A percentile compares a stretch with the other conserved stretches of the same genome.
Evolutionary conservation across 1,140 invertebrate genomes (phyloP).

Genomic region (Drosophila erecta): DNA sequence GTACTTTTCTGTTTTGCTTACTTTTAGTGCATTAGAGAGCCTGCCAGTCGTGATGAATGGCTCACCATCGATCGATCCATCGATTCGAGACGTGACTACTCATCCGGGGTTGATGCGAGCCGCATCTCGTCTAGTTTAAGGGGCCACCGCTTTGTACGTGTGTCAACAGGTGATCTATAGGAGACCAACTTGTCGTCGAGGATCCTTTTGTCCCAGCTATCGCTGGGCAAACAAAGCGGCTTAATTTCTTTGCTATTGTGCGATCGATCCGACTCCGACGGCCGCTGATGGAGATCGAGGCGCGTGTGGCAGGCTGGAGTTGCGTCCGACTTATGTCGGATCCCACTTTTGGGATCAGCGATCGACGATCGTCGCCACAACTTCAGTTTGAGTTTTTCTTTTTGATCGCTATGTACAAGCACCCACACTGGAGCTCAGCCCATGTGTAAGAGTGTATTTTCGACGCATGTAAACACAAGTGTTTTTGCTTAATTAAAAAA

Average conservation of each 20-base stretch:
- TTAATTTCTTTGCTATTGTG: conserved; percentile 76
- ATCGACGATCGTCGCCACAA: conserved; percentile 65
- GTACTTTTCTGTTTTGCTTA: conserved; percentile 6
- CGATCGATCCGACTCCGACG: conserved; percentile 20
- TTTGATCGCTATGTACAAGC: conserved; percentile 55
- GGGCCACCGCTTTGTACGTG: conserved; percentile 57
- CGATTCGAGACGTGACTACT: conserved; percentile 56
- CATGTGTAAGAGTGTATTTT: conserved; percentile 59
- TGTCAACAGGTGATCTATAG: conserved; percentile 64
- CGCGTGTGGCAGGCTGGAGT: conserved; percentile 73
- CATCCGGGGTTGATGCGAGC: conserved; percentile 45
- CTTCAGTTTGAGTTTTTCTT: conserved; percentile 81
- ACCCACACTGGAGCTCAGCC: conserved; percentile 33
- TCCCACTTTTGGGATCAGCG: conserved; percentile 41
- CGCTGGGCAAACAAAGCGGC: conserved; percentile 52
- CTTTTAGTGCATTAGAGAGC: conserved; percentile 50
- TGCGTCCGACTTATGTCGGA: conserved; percentile 53
- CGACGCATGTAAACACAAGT: conserved; percentile 79
- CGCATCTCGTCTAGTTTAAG: conserved; percentile 33
- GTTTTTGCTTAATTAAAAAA: conserved; percentile 79
- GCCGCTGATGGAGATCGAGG: conserved; percentile 38
- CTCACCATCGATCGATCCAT: conserved; percentile 44
- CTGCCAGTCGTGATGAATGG: conserved; percentile 45
- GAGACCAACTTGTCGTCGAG: conserved; percentile 47
- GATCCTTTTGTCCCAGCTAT: conserved; percentile 40